These are phyloP conservation scores for Dichetophora obliterata DNA, from an alignment of 2,888 invertebrate species.

Conservation along the genomic window DNA sequence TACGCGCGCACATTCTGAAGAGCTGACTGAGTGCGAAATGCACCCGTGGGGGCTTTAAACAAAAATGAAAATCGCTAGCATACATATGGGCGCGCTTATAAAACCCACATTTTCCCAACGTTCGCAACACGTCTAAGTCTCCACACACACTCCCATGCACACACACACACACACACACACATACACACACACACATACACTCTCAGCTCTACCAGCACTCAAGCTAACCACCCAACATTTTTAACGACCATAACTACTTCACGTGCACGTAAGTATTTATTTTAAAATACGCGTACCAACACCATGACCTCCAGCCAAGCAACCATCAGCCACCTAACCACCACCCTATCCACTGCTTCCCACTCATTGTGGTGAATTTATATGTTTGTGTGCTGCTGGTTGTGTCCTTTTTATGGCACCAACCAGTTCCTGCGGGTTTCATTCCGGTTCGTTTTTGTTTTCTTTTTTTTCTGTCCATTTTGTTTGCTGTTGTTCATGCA, in stretches of 20 bases:
- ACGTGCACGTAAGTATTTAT: constrained; percentile 53
- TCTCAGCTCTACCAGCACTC: neutral
- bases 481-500: neutral
- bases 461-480: neutral
- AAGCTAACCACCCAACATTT: constrained; percentile 53
- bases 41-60: constrained; percentile 71
- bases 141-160: constrained; percentile 8
- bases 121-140: constrained; percentile 20
- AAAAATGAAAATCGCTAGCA: constrained; percentile 71
- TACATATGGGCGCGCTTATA: constrained; percentile 71
- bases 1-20: constrained; percentile 28
- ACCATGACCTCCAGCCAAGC: neutral
- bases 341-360: neutral
- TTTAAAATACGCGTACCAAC: constrained; percentile 60
- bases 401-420: constrained; percentile 43
- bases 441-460: constrained; percentile 8
- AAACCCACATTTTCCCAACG: constrained; percentile 46
- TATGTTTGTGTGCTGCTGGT: constrained; percentile 7
- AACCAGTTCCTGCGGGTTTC: constrained; percentile 33
- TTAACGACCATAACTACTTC: constrained; percentile 62
- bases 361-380: neutral
- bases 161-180: neutral
- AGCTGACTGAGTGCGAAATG: constrained; percentile 70
- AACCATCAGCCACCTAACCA: neutral
- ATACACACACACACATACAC: no score